Percentiles rank a stretch among this genome's conserved stretches.
Evolutionary conservation across 1,140 invertebrate species (phyloP).

Genomic region (Ectropis grisescens): DNA sequence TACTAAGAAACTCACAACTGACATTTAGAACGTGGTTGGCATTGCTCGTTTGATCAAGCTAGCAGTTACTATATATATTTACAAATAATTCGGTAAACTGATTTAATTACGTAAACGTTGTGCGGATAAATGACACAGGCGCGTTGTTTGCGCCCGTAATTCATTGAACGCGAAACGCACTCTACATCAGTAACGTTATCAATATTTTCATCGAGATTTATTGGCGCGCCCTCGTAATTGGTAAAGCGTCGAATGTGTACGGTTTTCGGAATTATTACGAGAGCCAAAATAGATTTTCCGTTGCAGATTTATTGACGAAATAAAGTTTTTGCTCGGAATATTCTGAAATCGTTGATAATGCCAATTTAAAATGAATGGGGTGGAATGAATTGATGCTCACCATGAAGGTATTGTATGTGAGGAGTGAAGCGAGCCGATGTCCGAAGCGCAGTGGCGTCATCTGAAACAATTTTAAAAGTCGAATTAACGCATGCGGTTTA

Average conservation of each 20-base stretch:
- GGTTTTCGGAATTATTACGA: too few species aligned
- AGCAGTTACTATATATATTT: too few species aligned
- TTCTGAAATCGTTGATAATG: too few species aligned
- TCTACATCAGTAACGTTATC: conserved; percentile 23
- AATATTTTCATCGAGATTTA: conserved; percentile 38
- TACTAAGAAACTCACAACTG: too few species aligned
- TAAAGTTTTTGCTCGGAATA: too few species aligned
- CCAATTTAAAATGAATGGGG: too few species aligned
- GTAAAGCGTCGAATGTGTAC: conserved; percentile 3
- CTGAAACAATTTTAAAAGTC: conserved; percentile 26
- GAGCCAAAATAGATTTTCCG: too few species aligned
- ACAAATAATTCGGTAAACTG: conserved; percentile 9
- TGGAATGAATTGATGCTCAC: too few species aligned
- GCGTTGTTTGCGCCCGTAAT: conserved; percentile 16
- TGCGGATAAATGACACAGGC: conserved; percentile 10
- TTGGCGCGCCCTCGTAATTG: conserved; percentile 22
- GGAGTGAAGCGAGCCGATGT: conserved; percentile 20
- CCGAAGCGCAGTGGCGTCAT: conserved; percentile 30
- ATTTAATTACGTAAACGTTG: conserved; percentile 27
- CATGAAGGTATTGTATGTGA: conserved; percentile 37
- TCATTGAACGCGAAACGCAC: conserved; percentile 6
- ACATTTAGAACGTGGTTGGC: too few species aligned
- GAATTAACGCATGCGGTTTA: conserved; percentile 14
- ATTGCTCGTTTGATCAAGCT: conserved; percentile 1
- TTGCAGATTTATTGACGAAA: too few species aligned